Base-by-base conservation (phyloP, 2,113 vertebrate species). In the Mirounga angustirostris region DNA sequence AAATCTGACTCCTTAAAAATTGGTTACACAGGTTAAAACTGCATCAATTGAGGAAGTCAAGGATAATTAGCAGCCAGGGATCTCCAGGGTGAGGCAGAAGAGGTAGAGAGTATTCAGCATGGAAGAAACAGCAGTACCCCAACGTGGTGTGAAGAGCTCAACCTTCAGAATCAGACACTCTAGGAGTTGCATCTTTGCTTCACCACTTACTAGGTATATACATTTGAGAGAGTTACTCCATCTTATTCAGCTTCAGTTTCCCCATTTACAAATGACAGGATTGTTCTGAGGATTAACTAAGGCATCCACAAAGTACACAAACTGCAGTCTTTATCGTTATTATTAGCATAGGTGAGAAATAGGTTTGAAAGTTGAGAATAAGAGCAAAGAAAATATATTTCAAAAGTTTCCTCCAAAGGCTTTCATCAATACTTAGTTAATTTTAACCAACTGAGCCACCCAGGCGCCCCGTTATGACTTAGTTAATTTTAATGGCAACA, bases 321-420 rank as follows among this genome's bases (percentile, higher is more conserved):
- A 86, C 3, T 74, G 21, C 30, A 74, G 26, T 43, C 28, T 79
- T 67, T 59, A 85, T n/a, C 4, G 82, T 30, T 54, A 54, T 59
- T 58, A 76, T 61, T 81, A 91, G 33, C 24, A 19, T 69, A 96
- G 43, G 6, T 5, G 96, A 69, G 58, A 93, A 94, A 56, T 1
- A 94, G n/a, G 15, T 84, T 63, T 93, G 65, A 95, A 95, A 93
- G 18, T 33, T 81, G 2, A 65, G 76, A 94, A 36, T 58, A 52
- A 43, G 1, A 89, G 24, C 46, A 82, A 63, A 79, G 33, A 26
- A 84, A 94, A 74, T 80, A 74, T 40, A n/a, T 22, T n/a, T 83
- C 43, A 93, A 63, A 83, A 24, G 56, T n/a, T 52, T 63, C 79
- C 21, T 91, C 14, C 83, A 80, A 89, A 97, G 54, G 9, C 74